These are phyloP conservation scores for Drosophila lini DNA, from an alignment of 1,140 invertebrate species.

Conservation along the genomic window DNA sequence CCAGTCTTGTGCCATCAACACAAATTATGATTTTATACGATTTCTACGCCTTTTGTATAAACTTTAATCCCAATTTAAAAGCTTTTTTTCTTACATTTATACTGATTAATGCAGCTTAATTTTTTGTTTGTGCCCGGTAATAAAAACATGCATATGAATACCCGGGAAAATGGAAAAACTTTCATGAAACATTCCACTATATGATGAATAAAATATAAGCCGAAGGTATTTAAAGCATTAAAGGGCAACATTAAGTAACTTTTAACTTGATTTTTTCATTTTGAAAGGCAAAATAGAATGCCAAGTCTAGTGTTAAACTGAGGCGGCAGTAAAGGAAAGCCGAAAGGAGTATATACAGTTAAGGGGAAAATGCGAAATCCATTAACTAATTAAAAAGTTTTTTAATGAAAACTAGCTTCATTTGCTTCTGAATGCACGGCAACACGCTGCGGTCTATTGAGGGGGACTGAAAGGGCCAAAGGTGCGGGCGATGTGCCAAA, in stretches of 20 bases:
- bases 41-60: neutral
- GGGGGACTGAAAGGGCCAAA: constrained; percentile 17
- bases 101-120: neutral
- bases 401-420: constrained; percentile 55
- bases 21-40: neutral
- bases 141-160: neutral
- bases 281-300: constrained; percentile 9
- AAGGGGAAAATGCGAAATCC: constrained; percentile 35
- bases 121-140: no score
- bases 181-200: neutral
- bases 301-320: constrained; percentile 34
- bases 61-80: neutral
- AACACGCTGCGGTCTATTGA: constrained; percentile 54
- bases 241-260: constrained; percentile 22
- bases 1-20: neutral
- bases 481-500: constrained; percentile 36
- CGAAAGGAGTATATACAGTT: neutral
- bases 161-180: neutral
- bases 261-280: constrained; percentile 35
- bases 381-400: constrained; percentile 68
- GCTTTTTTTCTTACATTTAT: constrained; percentile 2
- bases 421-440: constrained; percentile 50
- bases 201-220: constrained; percentile 33
- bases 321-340: neutral
- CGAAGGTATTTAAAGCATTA: constrained; percentile 26